Conservation (phyloP, 2,113 vertebrate genomes). For the Cettia cetti region DNA sequence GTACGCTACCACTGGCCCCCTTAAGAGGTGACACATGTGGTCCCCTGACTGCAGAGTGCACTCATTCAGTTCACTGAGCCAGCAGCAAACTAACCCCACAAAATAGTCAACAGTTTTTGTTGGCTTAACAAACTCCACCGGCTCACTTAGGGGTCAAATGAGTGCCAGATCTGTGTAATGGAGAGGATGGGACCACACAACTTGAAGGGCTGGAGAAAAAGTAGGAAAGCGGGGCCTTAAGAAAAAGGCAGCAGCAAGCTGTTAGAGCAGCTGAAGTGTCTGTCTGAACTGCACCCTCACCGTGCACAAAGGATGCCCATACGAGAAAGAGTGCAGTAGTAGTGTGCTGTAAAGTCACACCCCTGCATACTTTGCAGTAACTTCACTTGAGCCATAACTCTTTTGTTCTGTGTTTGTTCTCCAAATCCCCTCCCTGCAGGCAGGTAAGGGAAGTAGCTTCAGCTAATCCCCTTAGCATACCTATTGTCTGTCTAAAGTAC, state of each 20-base stretch:
- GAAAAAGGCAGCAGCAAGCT: not conserved
- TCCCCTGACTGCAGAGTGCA: not conserved
- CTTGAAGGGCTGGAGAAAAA: not conserved
- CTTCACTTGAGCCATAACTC: not conserved
- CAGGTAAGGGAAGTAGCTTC: slow-evolving; percentile 31
- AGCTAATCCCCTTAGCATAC: slow-evolving; percentile 30
- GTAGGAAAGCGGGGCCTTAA: not conserved
- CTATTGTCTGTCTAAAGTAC: slow-evolving; percentile 13
- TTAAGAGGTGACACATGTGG: not conserved
- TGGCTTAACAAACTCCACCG: slow-evolving; percentile 45
- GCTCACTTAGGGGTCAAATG: slow-evolving; percentile 29
- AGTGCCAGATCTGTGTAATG: slow-evolving; percentile 14
- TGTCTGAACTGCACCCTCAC: not conserved
- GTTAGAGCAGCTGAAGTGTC: not conserved
- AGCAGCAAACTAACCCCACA: not conserved
- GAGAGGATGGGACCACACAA: slow-evolving; percentile 57
- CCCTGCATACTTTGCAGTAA: not conserved
- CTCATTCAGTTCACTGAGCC: not conserved
- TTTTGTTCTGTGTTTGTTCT: slow-evolving; percentile 12
- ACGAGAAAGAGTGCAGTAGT: not conserved
- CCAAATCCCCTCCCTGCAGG: slow-evolving; percentile 5
- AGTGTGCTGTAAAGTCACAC: not conserved
- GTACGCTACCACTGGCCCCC: not conserved
- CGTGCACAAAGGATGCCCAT: not conserved
- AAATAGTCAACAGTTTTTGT: slow-evolving; percentile 23